Base-by-base conservation (phyloP, 2,797 vertebrate genomes). In the Delichon dasypus region DNA sequence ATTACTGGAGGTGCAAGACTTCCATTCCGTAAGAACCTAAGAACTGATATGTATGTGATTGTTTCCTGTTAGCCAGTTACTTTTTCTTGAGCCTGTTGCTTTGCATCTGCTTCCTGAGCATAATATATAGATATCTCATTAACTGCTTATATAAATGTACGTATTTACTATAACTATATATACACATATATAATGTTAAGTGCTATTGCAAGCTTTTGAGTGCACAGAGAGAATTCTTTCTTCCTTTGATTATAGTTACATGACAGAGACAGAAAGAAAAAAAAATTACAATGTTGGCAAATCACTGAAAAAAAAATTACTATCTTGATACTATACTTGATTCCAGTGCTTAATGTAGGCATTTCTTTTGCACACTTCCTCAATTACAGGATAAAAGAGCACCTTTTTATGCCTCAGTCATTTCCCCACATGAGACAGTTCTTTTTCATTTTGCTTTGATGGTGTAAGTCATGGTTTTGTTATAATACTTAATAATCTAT, bases 61-160 rank as follows among this genome's bases (percentile, higher is more conserved):
- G 48, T 73, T 85, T 87, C 38, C 34, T 74, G 32, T 62, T 74
- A 79, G 26, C 21, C 55, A 89, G n/a, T 70, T 80, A n/a, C 38
- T 92, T 96, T 95, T 81, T 93, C 81, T 96, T 95, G 73, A 95
- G 71, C 82, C 58, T 93, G 38, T 86, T 90, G 67, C 81, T 96
- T 95, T 97, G 85, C 48, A 74, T 97, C 57, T 91, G 85, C 64
- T 96, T 95, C 89, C 82, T 65, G 55, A 60, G 27, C 27, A 53
- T 71, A 42, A n/a, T 60, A 21, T 16, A 45, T 72, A 70, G 70
- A 54, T 38, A 30, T 57, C 30, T 82, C 1, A 70, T 76, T 60
- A 88, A 71, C 22, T 54, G 34, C 54, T 44, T 61, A 36, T 57
- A 54, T 68, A 67, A 48, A 84, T 81, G n/a, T 77, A 72, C 9